phyloP scores from a whole-genome alignment of 1,140 invertebrate genomes.

The Cotesia glomerata region DNA sequence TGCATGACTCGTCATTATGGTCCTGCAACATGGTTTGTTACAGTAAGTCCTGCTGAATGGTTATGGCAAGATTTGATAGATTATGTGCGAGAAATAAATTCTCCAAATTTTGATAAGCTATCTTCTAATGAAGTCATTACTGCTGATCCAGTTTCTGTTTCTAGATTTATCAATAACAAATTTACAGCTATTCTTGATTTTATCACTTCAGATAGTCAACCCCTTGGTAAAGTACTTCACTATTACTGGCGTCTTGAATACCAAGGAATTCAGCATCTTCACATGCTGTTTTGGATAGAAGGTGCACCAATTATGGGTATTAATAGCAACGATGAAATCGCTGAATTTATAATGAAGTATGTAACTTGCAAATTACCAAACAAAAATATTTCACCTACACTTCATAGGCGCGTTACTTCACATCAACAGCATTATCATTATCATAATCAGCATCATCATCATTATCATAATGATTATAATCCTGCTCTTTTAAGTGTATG shows the following conservation, averaged over 20 bases:
- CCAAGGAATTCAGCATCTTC: conserved; percentile 6
- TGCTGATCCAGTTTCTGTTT: conserved; percentile 33
- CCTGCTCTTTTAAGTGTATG: background rate
- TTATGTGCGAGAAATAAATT: conserved; percentile 44
- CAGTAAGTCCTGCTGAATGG: conserved; percentile 51
- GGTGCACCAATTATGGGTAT: conserved; percentile 37
- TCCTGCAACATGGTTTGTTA: background rate
- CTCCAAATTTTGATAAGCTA: conserved; percentile 24
- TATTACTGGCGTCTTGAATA: background rate
- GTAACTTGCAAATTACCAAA: conserved; percentile 39
- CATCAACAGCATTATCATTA: conserved; percentile 33
- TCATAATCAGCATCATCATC: conserved; percentile 36
- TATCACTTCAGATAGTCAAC: background rate
- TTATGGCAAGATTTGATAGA: conserved; percentile 44
- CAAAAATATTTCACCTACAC: conserved; percentile 28
- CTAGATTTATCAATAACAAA: no score
- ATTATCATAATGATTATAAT: conserved; percentile 10
- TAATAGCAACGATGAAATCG: conserved; percentile 29
- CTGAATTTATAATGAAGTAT: conserved; percentile 44
- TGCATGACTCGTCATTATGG: conserved; percentile 36
- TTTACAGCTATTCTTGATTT: conserved; percentile 1
- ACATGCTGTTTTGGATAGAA: conserved; percentile 31
- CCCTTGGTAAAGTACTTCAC: background rate
- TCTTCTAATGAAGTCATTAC: conserved; percentile 35
- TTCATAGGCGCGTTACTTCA: conserved; percentile 30